phyloP scores from a whole-genome alignment of 2,113 vertebrate genomes.

The Colistium nudipinnis region DNA sequence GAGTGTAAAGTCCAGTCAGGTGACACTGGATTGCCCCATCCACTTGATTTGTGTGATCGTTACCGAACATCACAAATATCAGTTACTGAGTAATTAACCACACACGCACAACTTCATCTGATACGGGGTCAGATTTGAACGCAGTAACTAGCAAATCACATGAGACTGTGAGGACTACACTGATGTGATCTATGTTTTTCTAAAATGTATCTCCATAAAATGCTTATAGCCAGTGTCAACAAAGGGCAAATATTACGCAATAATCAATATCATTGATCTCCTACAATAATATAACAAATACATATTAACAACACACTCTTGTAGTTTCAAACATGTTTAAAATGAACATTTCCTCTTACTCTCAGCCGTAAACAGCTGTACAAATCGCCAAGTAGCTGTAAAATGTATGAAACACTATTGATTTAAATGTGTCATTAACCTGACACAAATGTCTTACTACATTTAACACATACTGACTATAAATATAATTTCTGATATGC shows the following conservation, averaged over 20 bases:
- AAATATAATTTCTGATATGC: background rate
- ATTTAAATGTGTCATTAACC: background rate
- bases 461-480: background rate
- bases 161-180: no score
- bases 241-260: background rate
- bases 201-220: no score
- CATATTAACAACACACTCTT: no score
- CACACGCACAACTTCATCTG: background rate
- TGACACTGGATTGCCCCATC: background rate
- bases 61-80: background rate
- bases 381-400: background rate
- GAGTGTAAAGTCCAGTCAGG: conserved; percentile 7
- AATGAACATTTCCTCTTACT: background rate
- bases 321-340: no score
- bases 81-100: background rate
- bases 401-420: background rate
- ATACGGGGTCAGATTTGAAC: background rate
- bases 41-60: background rate
- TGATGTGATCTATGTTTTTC: no score
- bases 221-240: background rate
- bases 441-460: background rate
- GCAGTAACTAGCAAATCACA: no score
- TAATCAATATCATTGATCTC: background rate
- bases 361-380: background rate
- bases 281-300: no score